Base-by-base conservation (phyloP, 2,888 invertebrate species). In the Pseudolycoriella hygida region DNA sequence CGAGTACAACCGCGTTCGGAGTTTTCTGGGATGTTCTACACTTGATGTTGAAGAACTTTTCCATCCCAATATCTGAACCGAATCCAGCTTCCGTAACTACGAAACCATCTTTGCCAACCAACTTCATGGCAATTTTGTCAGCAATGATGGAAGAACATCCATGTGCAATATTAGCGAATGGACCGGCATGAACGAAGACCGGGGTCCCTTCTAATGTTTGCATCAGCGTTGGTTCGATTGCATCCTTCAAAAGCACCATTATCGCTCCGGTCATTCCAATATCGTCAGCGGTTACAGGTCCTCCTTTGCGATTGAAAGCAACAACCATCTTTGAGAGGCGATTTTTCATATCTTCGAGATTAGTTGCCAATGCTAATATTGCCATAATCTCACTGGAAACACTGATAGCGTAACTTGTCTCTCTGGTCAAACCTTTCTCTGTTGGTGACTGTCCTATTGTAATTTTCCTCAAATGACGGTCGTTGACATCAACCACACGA, bases 371-470 rank as follows among this genome's bases (percentile, higher is more conserved):
- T 0, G 98, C 94, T 42, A 98, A 67, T 51, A 98, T 85, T 1
- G 98, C 97, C 98, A 99, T 98, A 51, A 98, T 85, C 72, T 98
- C 97, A 54, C 94, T 94, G 3, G 93, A 93, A 4, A 98, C 98
- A 1, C 92, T 77, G 56, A 98, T 98, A 54, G 87, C 80, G 66
- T 92, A 99, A 44, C 82, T 76, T 0, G 90, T 84, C 63, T 82
- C 75, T 39, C 96, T 73, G 0, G 77, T 75, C 51, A 80, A 70
- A 0, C 88, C 88, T 60, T 94, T 93, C 64, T 97, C 97, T 0
- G 88, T 85, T 3, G 86, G 76, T 1, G 89, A 85, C 60, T 93
- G 80, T 0, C 97, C 98, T 53, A 98, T 76, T 1, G 90, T 94
- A 47, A 98, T 85, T 64, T 86, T 79, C 8, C 98, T 77, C n/a